Conservation (phyloP, 2,797 vertebrate genomes). For the Onychomys torridus region DNA sequence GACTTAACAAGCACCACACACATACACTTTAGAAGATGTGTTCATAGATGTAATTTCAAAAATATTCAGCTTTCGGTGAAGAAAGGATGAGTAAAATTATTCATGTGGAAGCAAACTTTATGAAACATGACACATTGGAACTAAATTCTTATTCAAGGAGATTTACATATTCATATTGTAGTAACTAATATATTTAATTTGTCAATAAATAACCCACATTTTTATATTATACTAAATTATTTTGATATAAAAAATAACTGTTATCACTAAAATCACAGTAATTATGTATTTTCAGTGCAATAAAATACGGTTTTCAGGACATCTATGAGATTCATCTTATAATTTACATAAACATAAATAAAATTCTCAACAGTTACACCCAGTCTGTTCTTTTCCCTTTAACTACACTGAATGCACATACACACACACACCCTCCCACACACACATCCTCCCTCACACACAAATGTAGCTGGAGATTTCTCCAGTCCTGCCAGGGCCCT, state of each 20-base stretch:
- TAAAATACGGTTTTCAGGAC: neutral
- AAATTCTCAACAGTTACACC: neutral
- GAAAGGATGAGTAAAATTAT: neutral
- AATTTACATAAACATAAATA: neutral
- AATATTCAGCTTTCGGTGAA: neutral
- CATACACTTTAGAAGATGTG: neutral
- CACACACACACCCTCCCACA: neutral
- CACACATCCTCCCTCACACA: no score
- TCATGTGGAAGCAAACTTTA: neutral
- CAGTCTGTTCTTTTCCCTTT: neutral
- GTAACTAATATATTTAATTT: neutral
- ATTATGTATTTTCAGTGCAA: neutral
- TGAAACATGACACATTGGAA: neutral
- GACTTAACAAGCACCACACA: neutral
- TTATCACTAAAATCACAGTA: neutral
- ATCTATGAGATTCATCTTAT: neutral
- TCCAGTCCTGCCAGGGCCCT: no score
- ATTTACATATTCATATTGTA: neutral
- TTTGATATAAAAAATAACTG: neutral
- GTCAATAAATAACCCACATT: neutral
- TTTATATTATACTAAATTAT: neutral
- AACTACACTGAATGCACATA: neutral
- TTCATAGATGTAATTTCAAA: slow-evolving; percentile 9
- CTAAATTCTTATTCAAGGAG: neutral
- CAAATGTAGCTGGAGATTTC: no score